These are phyloP conservation scores for Acanthornis magna DNA, from an alignment of 2,797 vertebrate species.

Conservation along the genomic window DNA sequence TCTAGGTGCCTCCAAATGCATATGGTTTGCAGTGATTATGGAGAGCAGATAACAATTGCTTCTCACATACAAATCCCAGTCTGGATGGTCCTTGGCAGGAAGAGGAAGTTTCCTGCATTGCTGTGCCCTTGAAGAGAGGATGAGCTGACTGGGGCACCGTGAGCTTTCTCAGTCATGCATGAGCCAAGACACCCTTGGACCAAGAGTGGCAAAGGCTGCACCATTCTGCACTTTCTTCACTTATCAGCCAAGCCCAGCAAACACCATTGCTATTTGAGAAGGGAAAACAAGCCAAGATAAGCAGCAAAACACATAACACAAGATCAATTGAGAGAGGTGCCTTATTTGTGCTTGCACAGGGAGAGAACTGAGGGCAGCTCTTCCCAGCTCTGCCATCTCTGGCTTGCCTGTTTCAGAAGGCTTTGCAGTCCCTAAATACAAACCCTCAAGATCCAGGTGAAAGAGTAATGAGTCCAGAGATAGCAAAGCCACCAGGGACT, in stretches of 20 bases:
- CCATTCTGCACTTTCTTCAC: not conserved
- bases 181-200: not conserved
- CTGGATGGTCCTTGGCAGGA: not conserved
- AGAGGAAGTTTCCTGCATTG: not conserved
- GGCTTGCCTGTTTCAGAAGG: not conserved
- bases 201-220: not conserved
- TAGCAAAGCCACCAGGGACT: not conserved
- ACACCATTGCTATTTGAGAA: not conserved
- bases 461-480: no score
- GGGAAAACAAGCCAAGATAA: not conserved
- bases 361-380: not conserved
- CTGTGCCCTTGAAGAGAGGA: not conserved
- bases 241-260: not conserved
- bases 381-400: not conserved
- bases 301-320: not conserved
- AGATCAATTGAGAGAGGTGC: not conserved
- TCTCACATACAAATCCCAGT: not conserved
- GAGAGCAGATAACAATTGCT: not conserved
- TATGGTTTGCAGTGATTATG: not conserved
- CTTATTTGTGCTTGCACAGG: not conserved
- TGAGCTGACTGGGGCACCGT: not conserved
- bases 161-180: rapidly evolving
- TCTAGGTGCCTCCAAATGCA: not conserved
- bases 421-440: not conserved
- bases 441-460: not conserved